Evolutionary conservation across 1,140 invertebrate species (phyloP).

Genomic region (Piezodorus guildinii): DNA sequence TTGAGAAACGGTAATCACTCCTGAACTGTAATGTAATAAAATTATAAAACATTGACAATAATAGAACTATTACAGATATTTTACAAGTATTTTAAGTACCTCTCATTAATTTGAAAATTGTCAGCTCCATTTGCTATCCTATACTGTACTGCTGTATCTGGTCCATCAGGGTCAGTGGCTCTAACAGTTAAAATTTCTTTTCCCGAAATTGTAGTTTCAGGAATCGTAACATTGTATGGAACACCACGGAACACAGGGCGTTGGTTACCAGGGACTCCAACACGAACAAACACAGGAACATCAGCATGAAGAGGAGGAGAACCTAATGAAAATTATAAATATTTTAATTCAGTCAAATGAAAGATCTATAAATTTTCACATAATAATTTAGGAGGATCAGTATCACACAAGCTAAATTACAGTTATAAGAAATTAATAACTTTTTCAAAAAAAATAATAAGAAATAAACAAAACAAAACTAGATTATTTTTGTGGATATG

Average conservation of each 20-base stretch:
- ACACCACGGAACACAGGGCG: conserved; percentile 61
- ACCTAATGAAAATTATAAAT: conserved; percentile 31
- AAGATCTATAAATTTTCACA: too few species aligned
- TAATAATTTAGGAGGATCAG: too few species aligned
- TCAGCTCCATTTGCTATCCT: conserved; percentile 62
- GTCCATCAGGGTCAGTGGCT: conserved; percentile 63
- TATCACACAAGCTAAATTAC: too few species aligned
- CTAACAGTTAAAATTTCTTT: conserved; percentile 54
- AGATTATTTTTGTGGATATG: too few species aligned
- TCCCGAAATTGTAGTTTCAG: conserved; percentile 55
- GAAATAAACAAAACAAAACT: too few species aligned
- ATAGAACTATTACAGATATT: too few species aligned
- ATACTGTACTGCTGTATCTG: conserved; percentile 56
- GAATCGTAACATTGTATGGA: conserved; percentile 55
- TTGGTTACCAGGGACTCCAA: conserved; percentile 65
- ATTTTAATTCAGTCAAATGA: too few species aligned
- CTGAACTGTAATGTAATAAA: conserved; percentile 45
- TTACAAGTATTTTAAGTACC: conserved; percentile 36
- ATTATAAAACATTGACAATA: too few species aligned
- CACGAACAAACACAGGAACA: conserved; percentile 49
- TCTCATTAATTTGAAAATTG: conserved; percentile 63
- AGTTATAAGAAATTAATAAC: too few species aligned
- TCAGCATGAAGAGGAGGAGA: conserved; percentile 50
- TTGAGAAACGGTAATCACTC: conserved; percentile 57
- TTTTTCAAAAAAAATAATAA: too few species aligned